Percentiles rank a stretch among this genome's conserved stretches.
phyloP scores from a whole-genome alignment of 2,113 vertebrate species.

The Muntiacus muntjak region DNA sequence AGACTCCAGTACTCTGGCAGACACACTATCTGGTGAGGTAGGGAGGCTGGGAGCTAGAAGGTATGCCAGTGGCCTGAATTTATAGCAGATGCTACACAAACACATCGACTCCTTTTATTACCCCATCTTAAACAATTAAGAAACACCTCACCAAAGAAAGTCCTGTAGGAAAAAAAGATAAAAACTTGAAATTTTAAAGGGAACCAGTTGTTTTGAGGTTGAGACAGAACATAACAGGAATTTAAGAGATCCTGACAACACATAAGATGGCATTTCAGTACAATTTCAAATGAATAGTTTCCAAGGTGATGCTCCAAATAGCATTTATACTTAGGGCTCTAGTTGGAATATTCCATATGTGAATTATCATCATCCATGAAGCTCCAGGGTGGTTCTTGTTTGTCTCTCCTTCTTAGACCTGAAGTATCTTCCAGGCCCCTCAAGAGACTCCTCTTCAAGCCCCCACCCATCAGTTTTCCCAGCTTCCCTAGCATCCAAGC shows the following conservation, averaged over 20 bases:
- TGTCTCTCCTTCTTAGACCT: not conserved
- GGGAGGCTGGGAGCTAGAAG: not conserved
- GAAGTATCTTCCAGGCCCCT: not conserved
- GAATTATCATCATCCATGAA: not conserved
- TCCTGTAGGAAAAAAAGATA: not conserved
- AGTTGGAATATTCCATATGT: not conserved
- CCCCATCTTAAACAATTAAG: not conserved
- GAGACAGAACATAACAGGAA: not conserved
- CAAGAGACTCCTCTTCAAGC: not conserved
- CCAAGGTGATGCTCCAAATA: not conserved
- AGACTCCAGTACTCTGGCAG: not conserved
- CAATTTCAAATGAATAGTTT: not conserved
- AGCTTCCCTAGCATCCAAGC: no score
- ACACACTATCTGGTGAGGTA: not conserved
- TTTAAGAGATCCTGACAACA: not conserved
- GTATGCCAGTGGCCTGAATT: not conserved
- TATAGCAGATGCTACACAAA: not conserved
- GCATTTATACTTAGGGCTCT: not conserved
- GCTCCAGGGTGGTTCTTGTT: not conserved
- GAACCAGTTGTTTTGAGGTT: not conserved
- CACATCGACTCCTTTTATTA: not conserved
- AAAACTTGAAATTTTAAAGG: not conserved
- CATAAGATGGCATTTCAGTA: not conserved
- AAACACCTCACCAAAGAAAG: not conserved
- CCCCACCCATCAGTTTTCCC: not conserved